Percentiles rank a stretch among this genome's conserved stretches.
Evolutionary conservation across 2,888 invertebrate genomes (phyloP).

Genomic region (Watsonalla cultraria): DNA sequence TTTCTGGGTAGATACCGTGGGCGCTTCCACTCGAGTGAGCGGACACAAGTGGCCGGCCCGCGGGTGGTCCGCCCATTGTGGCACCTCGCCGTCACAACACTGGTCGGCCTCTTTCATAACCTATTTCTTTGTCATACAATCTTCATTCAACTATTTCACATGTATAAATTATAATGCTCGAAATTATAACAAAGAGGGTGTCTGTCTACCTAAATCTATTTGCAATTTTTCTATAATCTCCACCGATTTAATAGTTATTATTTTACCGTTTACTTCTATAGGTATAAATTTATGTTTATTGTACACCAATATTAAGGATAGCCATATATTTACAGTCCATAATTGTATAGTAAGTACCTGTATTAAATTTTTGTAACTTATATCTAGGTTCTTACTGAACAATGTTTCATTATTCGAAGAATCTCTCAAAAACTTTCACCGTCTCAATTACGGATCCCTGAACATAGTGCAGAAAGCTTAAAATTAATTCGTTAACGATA

Average conservation of each 20-base stretch:
- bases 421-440: constrained; percentile 21
- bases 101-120: constrained; percentile 16
- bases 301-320: too few relatives aligned
- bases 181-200: too few relatives aligned
- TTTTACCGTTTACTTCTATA: too few relatives aligned
- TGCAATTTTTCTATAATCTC: too few relatives aligned
- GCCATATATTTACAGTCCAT: too few relatives aligned
- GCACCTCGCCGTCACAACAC: constrained; percentile 55
- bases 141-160: background rate
- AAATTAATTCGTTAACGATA: constrained; percentile 73
- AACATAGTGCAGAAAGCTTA: constrained; percentile 34
- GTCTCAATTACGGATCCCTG: constrained; percentile 4
- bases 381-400: too few relatives aligned
- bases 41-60: constrained; percentile 44
- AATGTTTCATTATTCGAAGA: background rate
- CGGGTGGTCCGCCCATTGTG: constrained; percentile 65
- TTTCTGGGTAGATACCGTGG: constrained; percentile 44
- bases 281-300: too few relatives aligned
- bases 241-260: too few relatives aligned
- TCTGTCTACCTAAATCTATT: too few relatives aligned
- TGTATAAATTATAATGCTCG: background rate
- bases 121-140: background rate
- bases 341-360: too few relatives aligned
- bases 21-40: constrained; percentile 58
- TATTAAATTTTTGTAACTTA: too few relatives aligned